Percentiles rank a stretch among this genome's conserved stretches.
phyloP scores from a whole-genome alignment of 2,113 vertebrate genomes.

The Artemisiospiza belli region DNA sequence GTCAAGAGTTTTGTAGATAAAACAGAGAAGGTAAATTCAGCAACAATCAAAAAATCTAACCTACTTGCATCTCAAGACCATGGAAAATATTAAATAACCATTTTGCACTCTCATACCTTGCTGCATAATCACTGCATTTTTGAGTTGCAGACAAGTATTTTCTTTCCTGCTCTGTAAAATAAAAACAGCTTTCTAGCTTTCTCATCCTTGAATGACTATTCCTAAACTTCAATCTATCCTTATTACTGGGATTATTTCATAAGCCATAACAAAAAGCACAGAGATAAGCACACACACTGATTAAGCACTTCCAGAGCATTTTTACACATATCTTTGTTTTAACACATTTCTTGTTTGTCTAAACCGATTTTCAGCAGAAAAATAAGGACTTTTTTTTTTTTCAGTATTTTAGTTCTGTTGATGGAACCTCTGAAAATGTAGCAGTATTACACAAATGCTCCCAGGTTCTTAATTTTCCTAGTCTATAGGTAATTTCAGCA shows the following conservation, averaged over 20 bases:
- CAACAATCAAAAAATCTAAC: background rate
- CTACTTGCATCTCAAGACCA: background rate
- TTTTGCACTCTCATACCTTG: background rate
- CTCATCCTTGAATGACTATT: background rate
- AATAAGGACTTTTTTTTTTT: background rate
- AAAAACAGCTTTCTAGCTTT: background rate
- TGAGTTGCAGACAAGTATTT: background rate
- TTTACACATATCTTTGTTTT: background rate
- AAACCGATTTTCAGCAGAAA: background rate
- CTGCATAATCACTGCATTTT: background rate
- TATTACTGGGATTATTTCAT: background rate
- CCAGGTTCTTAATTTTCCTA: background rate
- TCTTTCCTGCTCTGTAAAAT: background rate
- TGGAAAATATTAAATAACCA: background rate
- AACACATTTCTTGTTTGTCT: background rate
- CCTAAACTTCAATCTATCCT: background rate
- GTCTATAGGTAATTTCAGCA: background rate
- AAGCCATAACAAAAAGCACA: background rate
- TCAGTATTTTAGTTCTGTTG: background rate
- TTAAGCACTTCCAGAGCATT: background rate
- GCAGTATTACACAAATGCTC: background rate
- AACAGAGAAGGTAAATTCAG: background rate
- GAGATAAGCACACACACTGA: background rate
- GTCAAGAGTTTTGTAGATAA: background rate
- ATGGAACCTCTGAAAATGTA: background rate